Percentiles rank a stretch among this genome's conserved stretches.
Conservation (phyloP, 2,888 invertebrate genomes). For the Mongoloraphidia duomilia region DNA sequence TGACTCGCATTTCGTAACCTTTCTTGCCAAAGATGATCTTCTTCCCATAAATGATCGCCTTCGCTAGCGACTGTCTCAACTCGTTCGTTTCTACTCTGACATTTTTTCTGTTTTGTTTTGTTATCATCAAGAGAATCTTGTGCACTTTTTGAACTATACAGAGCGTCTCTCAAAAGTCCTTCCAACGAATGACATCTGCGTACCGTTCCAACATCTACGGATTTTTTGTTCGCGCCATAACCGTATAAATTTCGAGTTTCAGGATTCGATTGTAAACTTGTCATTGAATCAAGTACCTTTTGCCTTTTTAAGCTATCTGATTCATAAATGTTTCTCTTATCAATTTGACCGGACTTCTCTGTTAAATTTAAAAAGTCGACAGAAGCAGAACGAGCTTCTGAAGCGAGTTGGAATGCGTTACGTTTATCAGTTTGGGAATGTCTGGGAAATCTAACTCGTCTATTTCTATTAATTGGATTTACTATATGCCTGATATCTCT, state of each 20-base stretch:
- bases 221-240: conserved; percentile 20
- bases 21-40: conserved; percentile 69
- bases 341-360: conserved; percentile 48
- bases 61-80: conserved; percentile 27
- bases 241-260: conserved; percentile 34
- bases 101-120: no score
- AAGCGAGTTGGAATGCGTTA: conserved; percentile 37
- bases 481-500: conserved; percentile 58
- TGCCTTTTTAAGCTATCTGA: conserved; percentile 45
- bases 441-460: conserved; percentile 13
- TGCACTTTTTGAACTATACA: conserved; percentile 17
- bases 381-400: conserved; percentile 44
- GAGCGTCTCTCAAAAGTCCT: conserved; percentile 39
- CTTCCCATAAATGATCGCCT: conserved; percentile 69
- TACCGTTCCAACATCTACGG: conserved; percentile 20
- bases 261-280: conserved; percentile 32
- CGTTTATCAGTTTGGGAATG: conserved; percentile 17
- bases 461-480: conserved; percentile 45
- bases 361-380: conserved; percentile 51
- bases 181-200: conserved; percentile 42
- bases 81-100: no score
- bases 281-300: conserved; percentile 38
- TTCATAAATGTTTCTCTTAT: conserved; percentile 58
- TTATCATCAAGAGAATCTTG: no score
- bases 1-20: conserved; percentile 64